Conservation (phyloP, 1,140 invertebrate genomes). For the Calycopis cecrops region DNA sequence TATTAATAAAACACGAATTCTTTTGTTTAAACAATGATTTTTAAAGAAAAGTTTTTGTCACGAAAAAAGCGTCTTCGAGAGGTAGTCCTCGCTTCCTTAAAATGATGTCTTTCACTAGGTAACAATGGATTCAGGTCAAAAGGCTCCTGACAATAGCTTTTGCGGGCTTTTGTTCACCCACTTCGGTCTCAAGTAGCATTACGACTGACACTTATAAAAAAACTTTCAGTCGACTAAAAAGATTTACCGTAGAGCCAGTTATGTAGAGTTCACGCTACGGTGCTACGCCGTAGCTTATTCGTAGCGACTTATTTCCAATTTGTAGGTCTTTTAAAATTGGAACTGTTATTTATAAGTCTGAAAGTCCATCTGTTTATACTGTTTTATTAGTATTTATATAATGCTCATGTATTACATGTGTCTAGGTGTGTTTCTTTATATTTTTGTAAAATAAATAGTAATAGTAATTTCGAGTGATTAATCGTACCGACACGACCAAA, state of each 20-base stretch:
- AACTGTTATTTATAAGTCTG: too few relatives aligned
- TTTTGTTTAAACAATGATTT: too few relatives aligned
- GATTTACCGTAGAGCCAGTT: slow-evolving; percentile 2
- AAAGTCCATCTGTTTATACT: too few relatives aligned
- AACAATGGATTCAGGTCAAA: slow-evolving; percentile 54
- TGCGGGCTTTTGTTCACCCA: slow-evolving; percentile 38
- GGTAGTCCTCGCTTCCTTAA: slow-evolving; percentile 27
- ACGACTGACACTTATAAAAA: slow-evolving; percentile 31
- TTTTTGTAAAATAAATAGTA: too few relatives aligned
- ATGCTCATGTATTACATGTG: too few relatives aligned
- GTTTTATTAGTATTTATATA: too few relatives aligned
- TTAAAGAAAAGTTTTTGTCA: not conserved
- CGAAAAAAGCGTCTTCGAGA: slow-evolving; percentile 17
- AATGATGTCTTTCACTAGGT: slow-evolving; percentile 37
- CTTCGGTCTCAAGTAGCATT: slow-evolving; percentile 37
- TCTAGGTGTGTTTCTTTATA: too few relatives aligned
- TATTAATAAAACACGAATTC: too few relatives aligned
- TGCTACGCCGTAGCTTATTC: slow-evolving; percentile 25
- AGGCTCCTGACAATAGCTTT: slow-evolving; percentile 43
- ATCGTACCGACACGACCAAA: too few relatives aligned
- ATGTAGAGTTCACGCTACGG: slow-evolving; percentile 11
- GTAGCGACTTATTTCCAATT: not conserved
- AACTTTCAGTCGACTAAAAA: slow-evolving; percentile 20
- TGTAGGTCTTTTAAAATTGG: too few relatives aligned
- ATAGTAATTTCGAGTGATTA: too few relatives aligned